A percentile compares a stretch with the other conserved stretches of the same genome.
Conservation (phyloP, 1,140 invertebrate species). For the Zaprionus ghesquierei region DNA sequence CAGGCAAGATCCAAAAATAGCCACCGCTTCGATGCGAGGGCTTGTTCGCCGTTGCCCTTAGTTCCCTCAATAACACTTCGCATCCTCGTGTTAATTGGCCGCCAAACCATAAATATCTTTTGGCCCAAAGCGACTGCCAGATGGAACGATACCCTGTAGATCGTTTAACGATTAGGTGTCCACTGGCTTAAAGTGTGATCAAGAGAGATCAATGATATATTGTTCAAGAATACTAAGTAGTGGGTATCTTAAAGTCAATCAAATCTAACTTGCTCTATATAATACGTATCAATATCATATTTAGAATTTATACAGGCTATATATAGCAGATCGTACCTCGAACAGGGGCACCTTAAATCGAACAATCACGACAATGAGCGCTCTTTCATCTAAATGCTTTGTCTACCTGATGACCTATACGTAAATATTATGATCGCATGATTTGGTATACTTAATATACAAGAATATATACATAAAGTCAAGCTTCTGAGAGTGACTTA, state of each 20-base stretch:
- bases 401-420: neutral
- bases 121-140: neutral
- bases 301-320: neutral
- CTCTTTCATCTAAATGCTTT: neutral
- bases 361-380: neutral
- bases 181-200: no score
- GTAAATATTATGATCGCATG: neutral
- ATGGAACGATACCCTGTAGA: conserved; percentile 8
- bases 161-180: no score
- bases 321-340: neutral
- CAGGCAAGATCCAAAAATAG: neutral
- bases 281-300: neutral
- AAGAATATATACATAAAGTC: neutral
- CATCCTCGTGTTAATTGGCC: conserved; percentile 24
- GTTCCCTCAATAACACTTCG: conserved; percentile 18
- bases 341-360: neutral
- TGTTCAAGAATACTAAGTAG: neutral
- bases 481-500: neutral
- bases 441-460: neutral
- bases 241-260: neutral
- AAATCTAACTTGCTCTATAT: neutral
- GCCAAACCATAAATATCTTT: neutral
- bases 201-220: no score
- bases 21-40: neutral
- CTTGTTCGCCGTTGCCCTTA: neutral